These are phyloP conservation scores for Onthophagus sagittarius DNA, from an alignment of 2,888 invertebrate species.

Conservation along the genomic window DNA sequence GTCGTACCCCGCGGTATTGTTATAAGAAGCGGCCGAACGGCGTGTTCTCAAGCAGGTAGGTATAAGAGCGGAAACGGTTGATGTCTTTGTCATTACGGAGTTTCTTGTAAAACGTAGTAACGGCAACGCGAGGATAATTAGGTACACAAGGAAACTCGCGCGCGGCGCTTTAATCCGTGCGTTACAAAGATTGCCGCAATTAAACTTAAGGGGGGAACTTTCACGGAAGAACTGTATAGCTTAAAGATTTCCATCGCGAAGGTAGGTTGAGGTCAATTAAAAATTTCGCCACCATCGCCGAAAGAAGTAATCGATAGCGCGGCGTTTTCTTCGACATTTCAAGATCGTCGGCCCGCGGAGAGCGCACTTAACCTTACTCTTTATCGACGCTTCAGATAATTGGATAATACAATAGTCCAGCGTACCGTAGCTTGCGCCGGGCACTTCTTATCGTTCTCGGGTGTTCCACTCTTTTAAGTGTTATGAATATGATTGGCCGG, in stretches of 20 bases:
- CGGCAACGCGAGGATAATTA: not conserved
- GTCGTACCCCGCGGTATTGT: not conserved
- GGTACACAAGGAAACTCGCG: not conserved
- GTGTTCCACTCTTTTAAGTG: not conserved
- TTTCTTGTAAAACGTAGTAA: not conserved
- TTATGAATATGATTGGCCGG: constrained; percentile 11
- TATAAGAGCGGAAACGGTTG: not conserved
- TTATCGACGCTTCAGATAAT: constrained; percentile 6
- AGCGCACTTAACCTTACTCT: not conserved
- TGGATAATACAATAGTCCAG: constrained; percentile 6
- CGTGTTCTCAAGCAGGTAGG: not conserved
- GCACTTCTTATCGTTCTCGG: constrained; percentile 3
- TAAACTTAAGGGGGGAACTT: not conserved
- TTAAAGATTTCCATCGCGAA: not conserved
- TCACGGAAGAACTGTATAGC: not conserved
- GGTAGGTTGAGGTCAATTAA: not conserved
- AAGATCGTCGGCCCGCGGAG: not conserved
- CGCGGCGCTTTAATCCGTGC: not conserved
- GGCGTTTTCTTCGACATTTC: not conserved
- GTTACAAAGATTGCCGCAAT: not conserved
- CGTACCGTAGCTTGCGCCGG: constrained; percentile 6
- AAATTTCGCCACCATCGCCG: not conserved
- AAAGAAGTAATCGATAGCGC: not conserved
- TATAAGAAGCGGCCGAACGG: not conserved
- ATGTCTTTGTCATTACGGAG: not conserved